Evolutionary conservation across 2,797 vertebrate species (phyloP).

Genomic region (Furcifer pardalis): DNA sequence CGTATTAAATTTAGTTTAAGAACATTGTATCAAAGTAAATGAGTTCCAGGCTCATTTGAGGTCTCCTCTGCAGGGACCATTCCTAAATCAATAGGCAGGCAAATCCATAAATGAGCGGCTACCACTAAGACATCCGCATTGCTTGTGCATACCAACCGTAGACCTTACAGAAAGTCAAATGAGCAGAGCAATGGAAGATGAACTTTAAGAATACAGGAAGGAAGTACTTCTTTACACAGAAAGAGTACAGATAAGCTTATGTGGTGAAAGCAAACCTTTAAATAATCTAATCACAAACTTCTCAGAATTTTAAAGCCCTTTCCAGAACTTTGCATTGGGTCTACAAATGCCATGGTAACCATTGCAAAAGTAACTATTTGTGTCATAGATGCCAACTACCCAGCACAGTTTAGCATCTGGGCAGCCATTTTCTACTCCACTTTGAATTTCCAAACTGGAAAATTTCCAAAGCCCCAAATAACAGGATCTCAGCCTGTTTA

Average conservation of each 20-base stretch:
- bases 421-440: background rate
- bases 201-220: background rate
- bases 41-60: too few species aligned
- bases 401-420: background rate
- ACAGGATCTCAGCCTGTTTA: too few species aligned
- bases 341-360: background rate
- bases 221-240: too few species aligned
- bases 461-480: background rate
- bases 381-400: background rate
- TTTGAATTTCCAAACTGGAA: background rate
- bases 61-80: too few species aligned
- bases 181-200: background rate
- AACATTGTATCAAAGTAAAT: too few species aligned
- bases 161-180: background rate
- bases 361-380: background rate
- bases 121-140: background rate
- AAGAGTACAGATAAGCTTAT: background rate
- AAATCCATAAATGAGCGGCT: background rate
- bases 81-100: background rate
- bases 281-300: background rate
- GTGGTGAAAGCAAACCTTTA: background rate
- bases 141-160: background rate
- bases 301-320: background rate
- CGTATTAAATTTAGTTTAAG: too few species aligned
- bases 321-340: background rate